phyloP scores from a whole-genome alignment of 2,113 vertebrate genomes.

The Neomonachus schauinslandi region DNA sequence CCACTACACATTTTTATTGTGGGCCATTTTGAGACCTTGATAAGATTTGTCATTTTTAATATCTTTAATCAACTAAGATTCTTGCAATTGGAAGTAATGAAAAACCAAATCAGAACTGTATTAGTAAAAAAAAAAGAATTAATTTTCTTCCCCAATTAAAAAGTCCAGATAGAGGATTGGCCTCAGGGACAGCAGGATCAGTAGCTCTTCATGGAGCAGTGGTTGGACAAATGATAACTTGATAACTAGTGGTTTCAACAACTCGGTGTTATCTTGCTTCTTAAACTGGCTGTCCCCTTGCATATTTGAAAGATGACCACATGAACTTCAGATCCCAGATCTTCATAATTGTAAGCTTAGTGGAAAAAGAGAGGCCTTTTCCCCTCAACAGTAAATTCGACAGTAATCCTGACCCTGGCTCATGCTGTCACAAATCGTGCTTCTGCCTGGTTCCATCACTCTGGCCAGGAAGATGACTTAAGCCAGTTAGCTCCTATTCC shows the following conservation, averaged over 20 bases:
- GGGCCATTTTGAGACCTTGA: background rate
- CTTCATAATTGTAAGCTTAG: background rate
- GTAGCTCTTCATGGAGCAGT: rapidly evolving
- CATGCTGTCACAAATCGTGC: background rate
- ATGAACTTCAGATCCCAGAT: background rate
- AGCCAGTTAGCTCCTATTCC: background rate
- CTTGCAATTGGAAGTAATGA: background rate
- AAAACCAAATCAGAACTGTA: background rate
- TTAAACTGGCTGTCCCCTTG: background rate
- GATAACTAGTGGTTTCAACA: background rate
- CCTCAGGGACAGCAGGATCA: background rate
- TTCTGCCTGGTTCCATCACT: background rate
- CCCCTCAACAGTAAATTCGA: background rate
- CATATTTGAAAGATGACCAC: background rate
- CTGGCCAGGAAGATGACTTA: background rate
- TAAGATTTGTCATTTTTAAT: background rate
- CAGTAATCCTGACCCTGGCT: rapidly evolving
- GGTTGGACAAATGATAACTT: background rate
- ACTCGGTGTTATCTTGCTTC: background rate
- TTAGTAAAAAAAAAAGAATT: background rate
- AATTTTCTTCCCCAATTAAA: background rate
- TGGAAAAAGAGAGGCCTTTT: background rate
- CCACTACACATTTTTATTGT: background rate
- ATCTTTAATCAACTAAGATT: background rate
- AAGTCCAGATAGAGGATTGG: background rate